Evolutionary conservation across 2,797 vertebrate species (phyloP), one percentile per base, ranked within the genome.

Genomic region (Rhodeus uyekii): DNA sequence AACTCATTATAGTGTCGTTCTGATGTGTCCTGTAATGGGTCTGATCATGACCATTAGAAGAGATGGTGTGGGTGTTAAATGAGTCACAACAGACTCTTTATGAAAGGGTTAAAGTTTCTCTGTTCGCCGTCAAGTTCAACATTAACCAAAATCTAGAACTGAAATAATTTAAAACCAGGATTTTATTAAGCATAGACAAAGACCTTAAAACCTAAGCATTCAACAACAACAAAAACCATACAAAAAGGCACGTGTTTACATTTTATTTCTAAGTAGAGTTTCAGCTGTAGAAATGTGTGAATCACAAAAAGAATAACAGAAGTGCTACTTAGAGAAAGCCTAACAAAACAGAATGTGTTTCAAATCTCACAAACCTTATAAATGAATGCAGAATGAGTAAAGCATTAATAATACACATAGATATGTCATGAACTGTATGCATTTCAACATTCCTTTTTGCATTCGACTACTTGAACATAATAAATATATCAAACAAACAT

Each of bases 11-110:
- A n/a, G n/a, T n/a, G n/a, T 68, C 53, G 50, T 77, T 86, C 55
- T 24, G 14, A 53, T 36, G 68, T 55, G 58, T 50, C n/a, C 13
- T 38, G 77, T 86, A 83, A 84, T 87, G 82, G 83, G 9, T 63
- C 44, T 29, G 67, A 65, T n/a, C 42, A 74, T 42, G 64, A 67
- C 67, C 72, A 65, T 85, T 85, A 83, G 72, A 39, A 69, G 74
- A 50, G 79, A 64, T 69, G 44, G 71, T 32, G 83, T 81, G 55
- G 65, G 61, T 36, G n/a, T 44, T 29, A 67, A 75, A 32, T 36
- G 65, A 53, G 42, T 42, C 32, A 58, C 53, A 13, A 58, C 10
- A 36, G 24, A 22, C 36, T n/a, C 53, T 64, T 55, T 38, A 36
- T 44, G 38, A 61, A 76, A 22, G 74, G 2, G 24, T 42, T 9